Conservation (phyloP, 2,113 vertebrate genomes). For the Siniperca chuatsi region DNA sequence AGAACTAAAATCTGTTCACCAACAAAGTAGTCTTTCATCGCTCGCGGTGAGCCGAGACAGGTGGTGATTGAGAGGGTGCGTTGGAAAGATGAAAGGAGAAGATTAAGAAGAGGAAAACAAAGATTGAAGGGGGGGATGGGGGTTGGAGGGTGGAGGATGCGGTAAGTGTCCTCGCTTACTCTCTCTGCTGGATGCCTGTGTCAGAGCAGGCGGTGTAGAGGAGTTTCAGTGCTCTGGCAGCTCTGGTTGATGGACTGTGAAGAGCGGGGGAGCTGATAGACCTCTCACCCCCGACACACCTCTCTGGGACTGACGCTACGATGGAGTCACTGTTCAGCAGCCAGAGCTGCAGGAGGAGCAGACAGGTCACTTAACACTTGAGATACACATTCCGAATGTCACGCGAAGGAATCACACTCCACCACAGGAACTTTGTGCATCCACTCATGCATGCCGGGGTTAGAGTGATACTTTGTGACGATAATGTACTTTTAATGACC, state of each 20-base stretch:
- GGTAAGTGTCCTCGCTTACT: slow-evolving; percentile 85
- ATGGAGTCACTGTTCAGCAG: slow-evolving; percentile 94
- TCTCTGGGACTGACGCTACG: slow-evolving; percentile 84
- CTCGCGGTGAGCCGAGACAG: slow-evolving; percentile 32
- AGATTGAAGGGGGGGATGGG: slow-evolving; percentile 21
- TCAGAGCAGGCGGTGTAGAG: slow-evolving; percentile 89
- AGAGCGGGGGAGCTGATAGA: slow-evolving; percentile 74
- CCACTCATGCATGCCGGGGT: neutral
- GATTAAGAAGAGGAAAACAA: slow-evolving; percentile 60
- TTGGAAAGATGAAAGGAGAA: slow-evolving; percentile 62
- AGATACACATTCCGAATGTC: slow-evolving; percentile 3
- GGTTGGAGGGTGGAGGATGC: neutral
- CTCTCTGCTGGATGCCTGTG: slow-evolving; percentile 81
- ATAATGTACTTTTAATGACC: slow-evolving; percentile 12
- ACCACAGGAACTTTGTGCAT: neutral
- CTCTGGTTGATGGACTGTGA: slow-evolving; percentile 66
- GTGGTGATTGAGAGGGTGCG: slow-evolving; percentile 47
- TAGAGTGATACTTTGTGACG: neutral
- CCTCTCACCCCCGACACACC: slow-evolving; percentile 45
- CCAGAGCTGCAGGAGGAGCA: slow-evolving; percentile 89
- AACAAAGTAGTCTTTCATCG: slow-evolving; percentile 56
- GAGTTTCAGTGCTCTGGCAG: slow-evolving; percentile 88
- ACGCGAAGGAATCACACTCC: neutral
- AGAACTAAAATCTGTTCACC: slow-evolving; percentile 43
- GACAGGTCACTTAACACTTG: slow-evolving; percentile 47